Evolutionary conservation across 2,888 invertebrate genomes (phyloP).

Genomic region (Sinelater perroti): DNA sequence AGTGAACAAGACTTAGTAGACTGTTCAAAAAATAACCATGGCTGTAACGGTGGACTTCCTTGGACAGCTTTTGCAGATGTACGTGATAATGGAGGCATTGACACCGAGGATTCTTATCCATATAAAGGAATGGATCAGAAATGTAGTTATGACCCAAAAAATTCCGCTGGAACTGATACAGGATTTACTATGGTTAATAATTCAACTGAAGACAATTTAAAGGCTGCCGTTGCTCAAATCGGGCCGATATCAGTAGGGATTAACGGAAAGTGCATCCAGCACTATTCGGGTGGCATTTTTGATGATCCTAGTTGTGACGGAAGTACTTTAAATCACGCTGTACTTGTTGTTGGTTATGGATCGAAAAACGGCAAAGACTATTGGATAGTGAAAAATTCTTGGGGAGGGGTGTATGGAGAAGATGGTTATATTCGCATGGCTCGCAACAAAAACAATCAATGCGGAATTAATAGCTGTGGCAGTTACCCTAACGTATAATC

Average conservation of each 20-base stretch:
- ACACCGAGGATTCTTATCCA: slow-evolving; percentile 81
- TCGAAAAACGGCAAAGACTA: slow-evolving; percentile 68
- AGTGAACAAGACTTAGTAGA: no score
- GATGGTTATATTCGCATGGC: slow-evolving; percentile 49
- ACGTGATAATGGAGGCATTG: slow-evolving; percentile 85
- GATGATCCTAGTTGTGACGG: no score
- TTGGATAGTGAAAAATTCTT: slow-evolving; percentile 77
- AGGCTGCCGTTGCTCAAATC: slow-evolving; percentile 80
- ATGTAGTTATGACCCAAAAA: slow-evolving; percentile 73
- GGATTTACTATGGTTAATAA: slow-evolving; percentile 79
- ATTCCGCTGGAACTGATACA: slow-evolving; percentile 80
- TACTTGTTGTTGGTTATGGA: slow-evolving; percentile 81
- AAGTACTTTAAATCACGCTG: slow-evolving; percentile 80
- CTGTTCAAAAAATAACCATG: slow-evolving; percentile 92
- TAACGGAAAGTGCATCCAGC: no score
- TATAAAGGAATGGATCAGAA: slow-evolving; percentile 82
- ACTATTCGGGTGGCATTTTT: no score
- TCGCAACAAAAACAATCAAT: slow-evolving; percentile 69
- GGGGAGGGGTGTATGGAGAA: slow-evolving; percentile 59
- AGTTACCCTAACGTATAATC: background rate
- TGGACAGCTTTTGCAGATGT: slow-evolving; percentile 88
- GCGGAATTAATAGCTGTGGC: slow-evolving; percentile 77
- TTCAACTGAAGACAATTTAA: slow-evolving; percentile 77
- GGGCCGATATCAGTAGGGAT: slow-evolving; percentile 91
- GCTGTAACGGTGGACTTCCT: slow-evolving; percentile 87